Evolutionary conservation across 2,888 invertebrate genomes (phyloP).

Genomic region (Halocaridina rubra): DNA sequence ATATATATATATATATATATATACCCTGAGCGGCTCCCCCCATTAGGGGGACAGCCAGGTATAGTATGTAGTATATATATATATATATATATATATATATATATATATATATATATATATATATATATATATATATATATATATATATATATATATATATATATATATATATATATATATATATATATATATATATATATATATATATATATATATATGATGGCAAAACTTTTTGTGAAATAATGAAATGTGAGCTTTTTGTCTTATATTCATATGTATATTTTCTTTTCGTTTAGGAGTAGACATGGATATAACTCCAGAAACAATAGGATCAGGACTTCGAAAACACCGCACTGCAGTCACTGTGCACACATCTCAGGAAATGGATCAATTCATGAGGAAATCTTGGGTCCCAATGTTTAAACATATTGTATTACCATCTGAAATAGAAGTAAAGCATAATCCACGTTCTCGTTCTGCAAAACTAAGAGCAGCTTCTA

Average conservation of each 20-base stretch:
- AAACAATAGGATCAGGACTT: conserved; percentile 66
- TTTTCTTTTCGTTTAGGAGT: neutral
- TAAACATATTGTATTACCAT: conserved; percentile 84
- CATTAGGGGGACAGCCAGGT: no score
- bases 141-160: no score
- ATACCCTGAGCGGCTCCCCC: no score
- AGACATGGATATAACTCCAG: conserved; percentile 22
- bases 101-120: no score
- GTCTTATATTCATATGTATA: no score
- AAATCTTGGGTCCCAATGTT: conserved; percentile 81
- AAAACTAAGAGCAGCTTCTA: conserved; percentile 85
- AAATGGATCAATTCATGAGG: conserved; percentile 75
- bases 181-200: no score
- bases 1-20: no score
- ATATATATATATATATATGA: neutral
- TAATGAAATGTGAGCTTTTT: no score
- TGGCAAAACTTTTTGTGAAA: neutral
- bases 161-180: no score
- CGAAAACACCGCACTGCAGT: conserved; percentile 78
- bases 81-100: no score
- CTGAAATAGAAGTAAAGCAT: conserved; percentile 77
- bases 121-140: no score
- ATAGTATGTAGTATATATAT: no score
- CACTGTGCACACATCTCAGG: conserved; percentile 74
- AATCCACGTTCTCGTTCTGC: conserved; percentile 93